Conservation (phyloP, 2,113 vertebrate genomes). For the Corydoras sp. region DNA sequence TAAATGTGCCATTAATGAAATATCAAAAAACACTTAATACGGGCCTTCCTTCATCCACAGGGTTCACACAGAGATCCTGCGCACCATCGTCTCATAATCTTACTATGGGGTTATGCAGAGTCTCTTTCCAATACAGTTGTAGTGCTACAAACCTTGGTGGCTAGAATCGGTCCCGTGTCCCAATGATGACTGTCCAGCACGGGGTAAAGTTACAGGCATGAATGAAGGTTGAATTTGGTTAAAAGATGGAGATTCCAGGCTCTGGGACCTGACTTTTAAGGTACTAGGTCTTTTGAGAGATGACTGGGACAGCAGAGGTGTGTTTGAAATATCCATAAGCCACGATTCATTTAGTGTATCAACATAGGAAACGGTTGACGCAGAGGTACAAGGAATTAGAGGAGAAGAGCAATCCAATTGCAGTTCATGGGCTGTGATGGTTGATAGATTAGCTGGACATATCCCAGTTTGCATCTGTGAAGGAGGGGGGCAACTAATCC, state of each 20-base stretch:
- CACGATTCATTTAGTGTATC: not conserved
- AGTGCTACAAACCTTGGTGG: slow-evolving; percentile 35
- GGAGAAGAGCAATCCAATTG: slow-evolving; percentile 30
- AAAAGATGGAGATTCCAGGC: slow-evolving; percentile 27
- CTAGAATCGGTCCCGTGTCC: slow-evolving; percentile 27
- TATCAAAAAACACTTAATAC: not conserved
- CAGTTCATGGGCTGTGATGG: slow-evolving; percentile 47
- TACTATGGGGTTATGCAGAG: not conserved
- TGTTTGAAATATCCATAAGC: slow-evolving; percentile 15
- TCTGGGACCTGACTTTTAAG: slow-evolving; percentile 43
- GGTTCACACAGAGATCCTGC: no score
- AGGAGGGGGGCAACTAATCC: slow-evolving; percentile 46
- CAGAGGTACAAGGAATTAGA: not conserved
- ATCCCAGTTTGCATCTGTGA: slow-evolving; percentile 40
- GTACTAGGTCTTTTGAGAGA: slow-evolving; percentile 26
- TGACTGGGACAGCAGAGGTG: slow-evolving; percentile 27
- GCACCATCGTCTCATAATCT: no score
- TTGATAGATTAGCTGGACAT: slow-evolving; percentile 30
- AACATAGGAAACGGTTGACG: not conserved
- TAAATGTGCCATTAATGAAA: slow-evolving; percentile 8
- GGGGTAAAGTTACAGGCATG: slow-evolving; percentile 48
- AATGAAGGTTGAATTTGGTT: slow-evolving; percentile 23
- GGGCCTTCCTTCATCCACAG: no score
- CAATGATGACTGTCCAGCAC: slow-evolving; percentile 34
- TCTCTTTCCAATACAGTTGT: slow-evolving; percentile 2